These are phyloP conservation scores for Lasioglossum villosulum DNA, from an alignment of 2,888 invertebrate genomes.

Conservation along the genomic window DNA sequence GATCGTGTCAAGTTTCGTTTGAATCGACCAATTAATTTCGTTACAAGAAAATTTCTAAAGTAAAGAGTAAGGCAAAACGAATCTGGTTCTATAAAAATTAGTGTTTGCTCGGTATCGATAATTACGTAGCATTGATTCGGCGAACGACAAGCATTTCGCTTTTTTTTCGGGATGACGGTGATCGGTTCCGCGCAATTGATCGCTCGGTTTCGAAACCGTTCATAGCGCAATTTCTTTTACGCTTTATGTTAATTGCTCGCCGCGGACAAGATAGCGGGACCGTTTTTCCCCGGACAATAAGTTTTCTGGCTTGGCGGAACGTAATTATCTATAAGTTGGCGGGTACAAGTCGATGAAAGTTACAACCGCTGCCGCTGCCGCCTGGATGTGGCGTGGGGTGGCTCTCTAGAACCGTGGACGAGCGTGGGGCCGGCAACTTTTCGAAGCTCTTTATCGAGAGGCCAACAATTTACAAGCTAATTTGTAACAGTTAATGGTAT, in stretches of 20 bases:
- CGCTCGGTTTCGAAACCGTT: slow-evolving; percentile 22
- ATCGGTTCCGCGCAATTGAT: slow-evolving; percentile 10
- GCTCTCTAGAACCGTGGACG: neutral
- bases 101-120: neutral
- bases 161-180: neutral
- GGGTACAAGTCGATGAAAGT: slow-evolving; percentile 29
- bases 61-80: neutral
- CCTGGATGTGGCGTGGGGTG: neutral
- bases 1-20: neutral
- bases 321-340: slow-evolving; percentile 47
- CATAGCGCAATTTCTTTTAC: slow-evolving; percentile 24
- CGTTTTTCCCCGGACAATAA: slow-evolving; percentile 41
- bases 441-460: slow-evolving; percentile 38
- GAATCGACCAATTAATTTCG: neutral
- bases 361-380: slow-evolving; percentile 3
- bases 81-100: neutral
- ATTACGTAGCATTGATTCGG: neutral
- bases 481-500: slow-evolving; percentile 25
- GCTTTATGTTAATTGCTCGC: slow-evolving; percentile 44
- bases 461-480: slow-evolving; percentile 53
- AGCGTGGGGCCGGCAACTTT: slow-evolving; percentile 11
- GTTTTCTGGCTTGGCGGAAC: slow-evolving; percentile 40
- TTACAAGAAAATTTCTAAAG: neutral
- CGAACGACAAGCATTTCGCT: neutral
- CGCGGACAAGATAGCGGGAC: slow-evolving; percentile 14